A percentile compares a stretch with the other conserved stretches of the same genome.
phyloP scores from a whole-genome alignment of 2,113 vertebrate genomes.

The Sinocyclocheilus grahami region DNA sequence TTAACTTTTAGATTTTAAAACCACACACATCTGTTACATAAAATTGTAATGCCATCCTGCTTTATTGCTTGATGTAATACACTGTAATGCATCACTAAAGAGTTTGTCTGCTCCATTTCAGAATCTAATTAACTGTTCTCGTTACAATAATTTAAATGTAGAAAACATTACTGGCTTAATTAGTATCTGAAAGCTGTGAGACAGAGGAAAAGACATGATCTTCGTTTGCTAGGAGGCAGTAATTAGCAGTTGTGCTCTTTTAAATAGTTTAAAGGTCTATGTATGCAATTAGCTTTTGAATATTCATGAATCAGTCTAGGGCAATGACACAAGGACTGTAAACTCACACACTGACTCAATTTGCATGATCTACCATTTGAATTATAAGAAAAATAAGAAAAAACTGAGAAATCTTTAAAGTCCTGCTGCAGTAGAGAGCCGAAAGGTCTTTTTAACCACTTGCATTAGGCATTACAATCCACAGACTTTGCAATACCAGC shows the following conservation, averaged over 20 bases:
- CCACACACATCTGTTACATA: conserved; percentile 7
- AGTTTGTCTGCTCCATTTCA: conserved; percentile 28
- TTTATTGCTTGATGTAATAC: not conserved
- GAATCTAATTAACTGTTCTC: conserved; percentile 43
- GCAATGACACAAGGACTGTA: not conserved
- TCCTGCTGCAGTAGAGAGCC: not conserved
- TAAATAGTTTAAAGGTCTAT: conserved; percentile 39
- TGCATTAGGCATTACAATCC: not conserved
- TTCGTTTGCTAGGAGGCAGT: conserved; percentile 40
- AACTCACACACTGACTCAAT: not conserved
- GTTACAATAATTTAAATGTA: conserved; percentile 35
- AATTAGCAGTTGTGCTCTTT: conserved; percentile 49
- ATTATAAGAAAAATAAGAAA: not conserved
- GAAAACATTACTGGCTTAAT: conserved; percentile 47
- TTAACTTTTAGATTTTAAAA: conserved; percentile 15
- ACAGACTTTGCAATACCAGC: not conserved
- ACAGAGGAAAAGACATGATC: conserved; percentile 37
- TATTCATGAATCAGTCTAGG: conserved; percentile 47
- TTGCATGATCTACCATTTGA: conserved; percentile 1
- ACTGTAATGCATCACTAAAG: conserved; percentile 11
- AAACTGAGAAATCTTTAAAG: not conserved
- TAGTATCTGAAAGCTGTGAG: conserved; percentile 45
- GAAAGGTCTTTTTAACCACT: not conserved
- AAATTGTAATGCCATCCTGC: not conserved
- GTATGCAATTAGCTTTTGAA: conserved; percentile 30